phyloP scores from a whole-genome alignment of 2,888 invertebrate genomes.

The Thymelicus acteon region DNA sequence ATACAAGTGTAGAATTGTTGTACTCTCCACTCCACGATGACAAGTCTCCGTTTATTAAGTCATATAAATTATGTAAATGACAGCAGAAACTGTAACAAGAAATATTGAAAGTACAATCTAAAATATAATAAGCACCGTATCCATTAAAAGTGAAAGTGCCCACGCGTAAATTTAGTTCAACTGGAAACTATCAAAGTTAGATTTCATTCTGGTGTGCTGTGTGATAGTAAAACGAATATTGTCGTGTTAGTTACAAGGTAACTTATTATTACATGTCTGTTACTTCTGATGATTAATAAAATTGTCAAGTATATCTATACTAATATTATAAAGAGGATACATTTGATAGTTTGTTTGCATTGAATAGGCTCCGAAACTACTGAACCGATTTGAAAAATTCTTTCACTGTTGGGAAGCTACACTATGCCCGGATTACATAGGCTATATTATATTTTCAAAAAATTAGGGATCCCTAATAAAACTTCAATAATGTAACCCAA shows the following conservation, averaged over 20 bases:
- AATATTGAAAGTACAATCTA: conserved; percentile 30
- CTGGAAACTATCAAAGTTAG: conserved; percentile 1
- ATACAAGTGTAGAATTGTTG: conserved; percentile 22
- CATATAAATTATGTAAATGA: conserved; percentile 33
- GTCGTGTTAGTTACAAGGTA: conserved; percentile 11
- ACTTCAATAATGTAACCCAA: too few species aligned
- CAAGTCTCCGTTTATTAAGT: conserved; percentile 10
- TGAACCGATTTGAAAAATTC: too few species aligned
- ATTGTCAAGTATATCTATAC: not conserved
- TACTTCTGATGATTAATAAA: not conserved
- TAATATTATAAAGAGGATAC: too few species aligned
- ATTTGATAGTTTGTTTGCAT: too few species aligned
- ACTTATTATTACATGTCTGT: not conserved
- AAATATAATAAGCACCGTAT: conserved; percentile 10
- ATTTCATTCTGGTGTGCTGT: not conserved
- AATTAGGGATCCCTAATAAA: too few species aligned
- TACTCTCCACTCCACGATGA: not conserved
- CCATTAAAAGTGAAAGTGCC: conserved; percentile 49
- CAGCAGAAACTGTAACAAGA: conserved; percentile 22
- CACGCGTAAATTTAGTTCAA: conserved; percentile 41
- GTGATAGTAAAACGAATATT: conserved; percentile 10
- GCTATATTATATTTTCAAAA: too few species aligned
- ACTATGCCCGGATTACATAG: too few species aligned
- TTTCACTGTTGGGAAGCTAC: too few species aligned
- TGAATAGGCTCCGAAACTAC: too few species aligned